Percentiles rank a stretch among this genome's conserved stretches.
phyloP scores from a whole-genome alignment of 1,140 invertebrate species.

The Asobara japonica region DNA sequence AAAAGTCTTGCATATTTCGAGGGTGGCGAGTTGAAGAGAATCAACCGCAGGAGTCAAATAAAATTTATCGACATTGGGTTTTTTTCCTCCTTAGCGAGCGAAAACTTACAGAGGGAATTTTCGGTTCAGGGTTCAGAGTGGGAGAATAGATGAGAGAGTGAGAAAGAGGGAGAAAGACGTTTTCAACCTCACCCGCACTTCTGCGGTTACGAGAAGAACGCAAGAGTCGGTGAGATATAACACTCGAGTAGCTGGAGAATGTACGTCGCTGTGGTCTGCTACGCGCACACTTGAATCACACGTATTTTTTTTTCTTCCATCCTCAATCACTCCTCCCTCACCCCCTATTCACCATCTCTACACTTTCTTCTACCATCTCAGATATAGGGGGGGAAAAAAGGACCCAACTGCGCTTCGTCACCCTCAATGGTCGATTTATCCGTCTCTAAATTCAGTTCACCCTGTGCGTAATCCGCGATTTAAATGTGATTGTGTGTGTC shows the following conservation, averaged over 20 bases:
- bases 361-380: neutral
- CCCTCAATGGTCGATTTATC: conserved; percentile 9
- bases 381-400: neutral
- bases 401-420: neutral
- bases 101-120: conserved; percentile 13
- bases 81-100: neutral
- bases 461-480: conserved; percentile 20
- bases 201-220: conserved; percentile 20
- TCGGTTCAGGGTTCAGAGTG: neutral
- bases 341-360: neutral
- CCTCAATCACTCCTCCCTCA: neutral
- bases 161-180: conserved; percentile 12
- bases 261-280: conserved; percentile 1
- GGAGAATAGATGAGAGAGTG: conserved; percentile 20
- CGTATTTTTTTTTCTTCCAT: conserved; percentile 22
- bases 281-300: conserved; percentile 21
- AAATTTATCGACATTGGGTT: neutral
- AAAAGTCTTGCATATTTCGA: neutral
- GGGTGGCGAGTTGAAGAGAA: neutral
- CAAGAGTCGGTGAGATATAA: conserved; percentile 25
- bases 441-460: neutral
- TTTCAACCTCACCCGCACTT: conserved; percentile 24
- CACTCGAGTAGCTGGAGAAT: conserved; percentile 11
- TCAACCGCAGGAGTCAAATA: conserved; percentile 13
- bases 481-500: conserved; percentile 26